Conservation (phyloP, 2,888 invertebrate species). For the Tholera decimalis region DNA sequence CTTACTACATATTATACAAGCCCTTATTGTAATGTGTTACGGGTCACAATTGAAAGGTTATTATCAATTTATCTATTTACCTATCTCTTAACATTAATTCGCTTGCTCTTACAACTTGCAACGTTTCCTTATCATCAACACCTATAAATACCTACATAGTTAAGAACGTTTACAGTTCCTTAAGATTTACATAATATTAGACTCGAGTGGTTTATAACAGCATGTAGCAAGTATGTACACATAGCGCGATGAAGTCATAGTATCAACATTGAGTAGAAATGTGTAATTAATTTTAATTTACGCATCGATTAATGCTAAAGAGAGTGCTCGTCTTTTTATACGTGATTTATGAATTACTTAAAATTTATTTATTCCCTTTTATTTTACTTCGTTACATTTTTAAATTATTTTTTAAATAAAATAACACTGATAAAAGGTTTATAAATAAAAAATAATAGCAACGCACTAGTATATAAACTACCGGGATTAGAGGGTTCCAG, state of each 20-base stretch:
- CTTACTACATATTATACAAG: too few species aligned
- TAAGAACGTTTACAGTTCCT: conserved; percentile 66
- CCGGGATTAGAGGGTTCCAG: too few species aligned
- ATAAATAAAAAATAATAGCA: too few species aligned
- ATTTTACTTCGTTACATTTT: too few species aligned
- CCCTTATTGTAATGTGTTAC: too few species aligned
- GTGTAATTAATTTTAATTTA: neutral
- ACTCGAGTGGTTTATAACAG: conserved; percentile 75
- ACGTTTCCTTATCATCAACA: conserved; percentile 63
- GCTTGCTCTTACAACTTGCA: conserved; percentile 49
- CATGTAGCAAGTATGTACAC: conserved; percentile 12
- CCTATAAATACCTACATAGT: conserved; percentile 49
- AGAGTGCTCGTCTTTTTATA: neutral
- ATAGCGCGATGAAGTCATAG: conserved; percentile 22
- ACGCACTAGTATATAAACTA: too few species aligned
- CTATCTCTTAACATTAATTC: conserved; percentile 4
- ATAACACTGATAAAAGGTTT: too few species aligned
- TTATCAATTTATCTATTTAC: too few species aligned
- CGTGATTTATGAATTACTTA: too few species aligned
- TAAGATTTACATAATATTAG: conserved; percentile 60
- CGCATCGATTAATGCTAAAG: neutral
- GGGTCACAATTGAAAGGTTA: too few species aligned
- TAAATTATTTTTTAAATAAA: too few species aligned
- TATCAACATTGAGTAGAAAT: conserved; percentile 14
- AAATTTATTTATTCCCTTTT: too few species aligned